Evolutionary conservation across 2,797 vertebrate species (phyloP), one percentile per base, ranked within the genome.

Genomic region (Bradypodion pumilum): DNA sequence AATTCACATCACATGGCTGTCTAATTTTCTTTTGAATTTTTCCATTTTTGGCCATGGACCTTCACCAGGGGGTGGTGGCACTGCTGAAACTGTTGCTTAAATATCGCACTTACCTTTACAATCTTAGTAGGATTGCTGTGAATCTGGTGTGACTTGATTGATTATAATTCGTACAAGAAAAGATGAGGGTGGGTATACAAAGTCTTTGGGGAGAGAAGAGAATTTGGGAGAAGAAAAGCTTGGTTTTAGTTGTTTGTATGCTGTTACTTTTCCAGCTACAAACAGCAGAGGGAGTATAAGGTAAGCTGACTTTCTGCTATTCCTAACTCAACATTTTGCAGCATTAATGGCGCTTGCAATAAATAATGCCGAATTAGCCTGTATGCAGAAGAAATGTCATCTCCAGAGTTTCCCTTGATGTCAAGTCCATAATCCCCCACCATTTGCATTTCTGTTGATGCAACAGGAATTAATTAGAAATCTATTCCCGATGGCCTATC

Each of bases 211-310:
- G 15, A 52, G 16, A 15, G 52, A 56, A 56, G 52, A 56, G 52
- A 56, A 56, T 78, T n/a, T 79, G 44, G 21, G 32, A 56, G 68
- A 35, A 9, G 42, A 35, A 35, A 15, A 37, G 1, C 1, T 27
- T 21, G 3, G 2, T 19, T 62, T n/a, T 32, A n/a, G 37, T n/a
- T 23, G 27, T 29, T 8, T 10, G 32, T 82, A 16, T 63, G 60
- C 46, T 21, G 40, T 25, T 76, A 2, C 10, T 42, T 76, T 68
- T 83, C 27, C 27, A 59, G 35, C 76, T 59, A 59, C 23, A 59
- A 68, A 42, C 74, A 83, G 74, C 27, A 46, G 82, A 77, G 82
- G 63, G 82, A 60, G 49, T 42, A 10, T 37, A 32, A 59, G 46
- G 52, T 69, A 77, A 69, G 42, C 37, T 1, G 46, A 77, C 63